These are phyloP conservation scores for Salticus scenicus DNA, from an alignment of 2,888 invertebrate species.

Conservation along the genomic window DNA sequence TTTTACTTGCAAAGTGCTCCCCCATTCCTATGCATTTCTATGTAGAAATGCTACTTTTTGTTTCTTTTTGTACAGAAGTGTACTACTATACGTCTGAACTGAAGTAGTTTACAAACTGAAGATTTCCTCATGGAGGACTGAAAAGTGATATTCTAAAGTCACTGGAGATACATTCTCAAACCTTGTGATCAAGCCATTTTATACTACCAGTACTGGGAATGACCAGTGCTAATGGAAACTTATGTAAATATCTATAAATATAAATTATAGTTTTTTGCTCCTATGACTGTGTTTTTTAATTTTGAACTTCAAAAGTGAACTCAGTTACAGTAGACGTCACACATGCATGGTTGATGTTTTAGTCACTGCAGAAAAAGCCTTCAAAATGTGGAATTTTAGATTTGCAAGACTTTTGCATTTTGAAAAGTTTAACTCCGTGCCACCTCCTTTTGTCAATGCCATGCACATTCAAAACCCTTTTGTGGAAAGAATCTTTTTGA, in stretches of 20 bases:
- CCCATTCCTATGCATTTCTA: slow-evolving; percentile 42
- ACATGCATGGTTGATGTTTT: slow-evolving; percentile 52
- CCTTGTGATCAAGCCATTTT: slow-evolving; percentile 67
- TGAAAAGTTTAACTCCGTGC: slow-evolving; percentile 48
- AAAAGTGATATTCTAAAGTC: slow-evolving; percentile 9
- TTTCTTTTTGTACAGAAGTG: slow-evolving; percentile 21
- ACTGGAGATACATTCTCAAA: slow-evolving; percentile 19
- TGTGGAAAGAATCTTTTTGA: slow-evolving; percentile 27
- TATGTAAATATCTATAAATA: slow-evolving; percentile 54
- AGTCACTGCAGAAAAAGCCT: slow-evolving; percentile 22
- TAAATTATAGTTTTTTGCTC: slow-evolving; percentile 59
- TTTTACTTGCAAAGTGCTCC: slow-evolving; percentile 25
- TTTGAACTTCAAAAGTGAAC: slow-evolving; percentile 25
- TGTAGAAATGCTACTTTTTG: slow-evolving; percentile 21
- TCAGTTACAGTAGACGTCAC: slow-evolving; percentile 25
- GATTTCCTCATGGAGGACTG: slow-evolving; percentile 22
- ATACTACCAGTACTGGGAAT: slow-evolving; percentile 21
- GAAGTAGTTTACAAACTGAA: slow-evolving; percentile 20
- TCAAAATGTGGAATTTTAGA: not conserved
- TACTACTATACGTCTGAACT: slow-evolving; percentile 54
- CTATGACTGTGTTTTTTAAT: slow-evolving; percentile 45
- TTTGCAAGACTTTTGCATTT: slow-evolving; percentile 6
- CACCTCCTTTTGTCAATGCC: slow-evolving; percentile 55
- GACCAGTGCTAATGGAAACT: slow-evolving; percentile 9
- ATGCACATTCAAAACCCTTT: slow-evolving; percentile 58